Percentiles rank a stretch among this genome's conserved stretches.
Evolutionary conservation across 2,888 invertebrate genomes (phyloP).

Genomic region (Beris chalybata): DNA sequence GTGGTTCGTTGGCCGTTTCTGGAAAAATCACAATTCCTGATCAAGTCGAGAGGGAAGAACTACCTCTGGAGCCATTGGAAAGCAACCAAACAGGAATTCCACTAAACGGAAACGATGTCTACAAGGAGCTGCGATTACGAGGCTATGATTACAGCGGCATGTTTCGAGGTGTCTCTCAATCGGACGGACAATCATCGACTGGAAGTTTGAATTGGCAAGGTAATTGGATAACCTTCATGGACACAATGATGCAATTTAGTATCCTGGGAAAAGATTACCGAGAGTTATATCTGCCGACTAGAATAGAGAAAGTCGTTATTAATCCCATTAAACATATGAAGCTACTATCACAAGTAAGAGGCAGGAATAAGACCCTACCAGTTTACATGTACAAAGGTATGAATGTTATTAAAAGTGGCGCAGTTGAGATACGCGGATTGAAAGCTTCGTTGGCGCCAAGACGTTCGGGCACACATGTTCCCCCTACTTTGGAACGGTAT

Average conservation of each 20-base stretch:
- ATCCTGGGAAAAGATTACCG: conserved; percentile 76
- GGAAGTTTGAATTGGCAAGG: conserved; percentile 83
- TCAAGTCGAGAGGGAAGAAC: conserved; percentile 65
- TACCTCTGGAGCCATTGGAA: conserved; percentile 59
- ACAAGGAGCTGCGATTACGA: conserved; percentile 82
- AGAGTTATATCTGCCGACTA: conserved; percentile 84
- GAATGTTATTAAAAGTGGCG: conserved; percentile 76
- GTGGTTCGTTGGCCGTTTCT: conserved; percentile 78
- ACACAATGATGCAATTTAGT: conserved; percentile 93
- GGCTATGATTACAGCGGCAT: conserved; percentile 84
- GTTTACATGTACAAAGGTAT: conserved; percentile 72
- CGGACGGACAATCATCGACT: conserved; percentile 69
- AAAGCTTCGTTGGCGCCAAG: conserved; percentile 91
- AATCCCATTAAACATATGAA: conserved; percentile 73
- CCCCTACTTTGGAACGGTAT: conserved; percentile 84
- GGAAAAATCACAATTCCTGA: conserved; percentile 73
- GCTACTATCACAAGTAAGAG: conserved; percentile 47
- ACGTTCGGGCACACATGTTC: conserved; percentile 72
- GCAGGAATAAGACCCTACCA: conserved; percentile 56
- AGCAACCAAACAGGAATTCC: conserved; percentile 58
- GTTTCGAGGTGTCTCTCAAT: conserved; percentile 77
- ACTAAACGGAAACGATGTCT: conserved; percentile 70
- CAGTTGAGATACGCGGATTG: conserved; percentile 84
- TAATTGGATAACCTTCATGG: conserved; percentile 95
- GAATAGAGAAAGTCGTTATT: conserved; percentile 78